Base-by-base conservation (phyloP, 1,140 invertebrate genomes). In the Brachionus angularis region DNA sequence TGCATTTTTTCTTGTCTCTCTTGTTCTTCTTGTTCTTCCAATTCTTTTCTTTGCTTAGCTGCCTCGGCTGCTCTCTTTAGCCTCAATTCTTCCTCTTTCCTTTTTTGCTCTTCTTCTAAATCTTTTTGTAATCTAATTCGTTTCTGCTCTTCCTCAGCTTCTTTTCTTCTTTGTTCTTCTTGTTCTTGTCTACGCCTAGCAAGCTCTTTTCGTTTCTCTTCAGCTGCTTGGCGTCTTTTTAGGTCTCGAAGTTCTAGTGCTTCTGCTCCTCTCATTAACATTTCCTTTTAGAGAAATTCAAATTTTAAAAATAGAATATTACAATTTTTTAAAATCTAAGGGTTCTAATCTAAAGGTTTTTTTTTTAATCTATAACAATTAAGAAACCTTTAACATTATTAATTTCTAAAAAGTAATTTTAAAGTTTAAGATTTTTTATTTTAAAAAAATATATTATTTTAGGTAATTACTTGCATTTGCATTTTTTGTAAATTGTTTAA, bases 41-140 rank as follows among this genome's bases (percentile, higher is more conserved):
- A 16, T 62, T 71, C 69, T 71, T 71, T 71, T 16, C 69, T 50
- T 14, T 23, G 23, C 27, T 62, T 71, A 7, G 36, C 49, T 23
- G 18, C 18, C 23, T 71, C 69, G 2, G 55, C 55, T 5, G 25
- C 16, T 7, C 55, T 27, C 27, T 71, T 62, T 5, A 71, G 29
- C 18, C 44, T 49, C 18, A 29, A 39, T 25, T 67, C 62, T 33
- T 67, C 62, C 18, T 67, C 62, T 1, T 29, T 18, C 1, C 62
- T 18, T 23, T 47, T 67, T 16, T 67, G 42, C 21, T 67, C 62
- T 23, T 50, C 42, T 16, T 44, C 62, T 29, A 67, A 33, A 25
- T 67, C 62, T 18, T 42, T 39, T 21, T 46, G 18, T 27, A 67
- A 14, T 47, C 47, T 46, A 2, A 33, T 2, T 10, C 33, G 42